Conservation (phyloP, 1,140 invertebrate genomes). For the Brachionus plicatilis region DNA sequence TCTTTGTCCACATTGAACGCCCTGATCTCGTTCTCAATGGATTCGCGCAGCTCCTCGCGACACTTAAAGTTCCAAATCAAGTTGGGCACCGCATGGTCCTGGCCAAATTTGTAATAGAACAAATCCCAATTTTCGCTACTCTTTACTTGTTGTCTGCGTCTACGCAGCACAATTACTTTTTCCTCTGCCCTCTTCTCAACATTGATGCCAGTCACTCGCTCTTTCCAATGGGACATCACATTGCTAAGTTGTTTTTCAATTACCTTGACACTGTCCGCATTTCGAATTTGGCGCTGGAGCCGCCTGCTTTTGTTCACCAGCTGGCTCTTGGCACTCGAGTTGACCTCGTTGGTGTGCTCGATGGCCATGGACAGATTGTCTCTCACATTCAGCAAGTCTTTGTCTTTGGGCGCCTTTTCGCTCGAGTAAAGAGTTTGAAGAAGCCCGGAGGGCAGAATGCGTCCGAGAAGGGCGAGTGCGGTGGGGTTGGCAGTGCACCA, state of each 20-base stretch:
- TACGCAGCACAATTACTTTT: conserved; percentile 69
- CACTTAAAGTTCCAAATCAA: conserved; percentile 99
- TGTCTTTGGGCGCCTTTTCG: conserved; percentile 71
- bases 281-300: conserved; percentile 1
- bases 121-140: conserved; percentile 75
- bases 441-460: conserved; percentile 80
- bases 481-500: conserved; percentile 91
- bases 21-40: conserved; percentile 86
- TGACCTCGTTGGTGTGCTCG: conserved; percentile 17
- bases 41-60: conserved; percentile 83
- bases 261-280: not conserved
- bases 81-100: conserved; percentile 89
- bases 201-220: not conserved
- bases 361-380: conserved; percentile 88
- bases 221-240: conserved; percentile 27
- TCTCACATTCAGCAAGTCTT: conserved; percentile 58
- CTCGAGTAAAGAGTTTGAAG: conserved; percentile 80
- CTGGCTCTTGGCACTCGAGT: not conserved
- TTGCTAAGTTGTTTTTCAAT: conserved; percentile 39
- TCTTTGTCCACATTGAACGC: conserved; percentile 84
- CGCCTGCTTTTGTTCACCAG: not conserved
- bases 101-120: conserved; percentile 90
- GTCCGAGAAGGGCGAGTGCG: conserved; percentile 76
- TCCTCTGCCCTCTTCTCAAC: not conserved
- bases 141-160: conserved; percentile 82